Evolutionary conservation across 2,113 vertebrate species (phyloP).

Genomic region (Chlorocebus sabaeus): DNA sequence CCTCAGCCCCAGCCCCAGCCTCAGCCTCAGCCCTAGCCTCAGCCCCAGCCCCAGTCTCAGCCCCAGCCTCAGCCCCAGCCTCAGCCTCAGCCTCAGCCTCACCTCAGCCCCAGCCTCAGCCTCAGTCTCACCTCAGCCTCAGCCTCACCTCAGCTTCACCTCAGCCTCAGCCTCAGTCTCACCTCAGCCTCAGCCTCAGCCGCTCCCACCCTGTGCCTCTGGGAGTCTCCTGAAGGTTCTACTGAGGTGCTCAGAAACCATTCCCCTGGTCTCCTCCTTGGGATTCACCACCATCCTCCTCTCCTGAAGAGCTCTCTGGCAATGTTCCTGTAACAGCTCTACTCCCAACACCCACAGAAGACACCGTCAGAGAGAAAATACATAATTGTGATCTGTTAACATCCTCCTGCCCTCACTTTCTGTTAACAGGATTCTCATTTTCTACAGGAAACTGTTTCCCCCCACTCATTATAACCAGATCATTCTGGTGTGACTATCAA

Average conservation of each 20-base stretch:
- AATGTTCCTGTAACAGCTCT: background rate
- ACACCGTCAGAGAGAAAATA: background rate
- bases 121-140: accelerated
- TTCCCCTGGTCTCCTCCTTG: background rate
- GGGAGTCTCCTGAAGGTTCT: background rate
- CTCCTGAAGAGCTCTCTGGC: background rate
- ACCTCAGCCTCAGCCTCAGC: background rate
- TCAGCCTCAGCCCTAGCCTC: too few relatives aligned
- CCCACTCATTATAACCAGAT: background rate
- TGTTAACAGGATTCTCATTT: background rate
- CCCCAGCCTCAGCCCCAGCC: too few relatives aligned
- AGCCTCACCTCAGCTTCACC: too few relatives aligned
- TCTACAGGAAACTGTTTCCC: background rate
- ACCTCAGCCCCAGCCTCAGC: accelerated
- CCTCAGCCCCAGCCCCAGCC: too few relatives aligned
- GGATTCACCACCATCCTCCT: too few relatives aligned
- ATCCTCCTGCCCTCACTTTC: too few relatives aligned
- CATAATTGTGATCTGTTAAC: too few relatives aligned
- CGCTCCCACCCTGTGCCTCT: background rate
- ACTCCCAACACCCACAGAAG: background rate
- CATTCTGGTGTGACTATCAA: accelerated
- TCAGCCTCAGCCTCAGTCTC: too few relatives aligned
- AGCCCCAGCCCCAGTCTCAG: too few relatives aligned
- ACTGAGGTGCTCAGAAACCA: background rate
- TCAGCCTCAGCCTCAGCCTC: accelerated